A percentile compares a stretch with the other conserved stretches of the same genome.
phyloP scores from a whole-genome alignment of 2,797 vertebrate genomes.

The Simalia tracyae region DNA sequence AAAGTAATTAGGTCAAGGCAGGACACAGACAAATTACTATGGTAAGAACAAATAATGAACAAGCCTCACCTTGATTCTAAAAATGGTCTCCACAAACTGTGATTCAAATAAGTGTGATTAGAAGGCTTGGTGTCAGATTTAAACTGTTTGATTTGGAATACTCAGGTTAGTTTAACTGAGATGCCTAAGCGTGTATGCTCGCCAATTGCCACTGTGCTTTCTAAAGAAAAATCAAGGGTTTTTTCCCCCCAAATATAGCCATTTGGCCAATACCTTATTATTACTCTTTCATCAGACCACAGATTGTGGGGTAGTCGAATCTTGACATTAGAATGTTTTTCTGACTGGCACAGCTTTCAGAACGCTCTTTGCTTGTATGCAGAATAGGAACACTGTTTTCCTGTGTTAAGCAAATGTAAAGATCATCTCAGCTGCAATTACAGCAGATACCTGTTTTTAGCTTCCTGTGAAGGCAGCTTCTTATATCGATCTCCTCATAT shows the following conservation, averaged over 20 bases:
- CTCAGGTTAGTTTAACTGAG: neutral
- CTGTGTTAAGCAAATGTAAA: neutral
- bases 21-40: neutral
- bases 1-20: neutral
- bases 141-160: neutral
- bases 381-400: neutral
- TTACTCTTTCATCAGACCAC: neutral
- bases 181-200: neutral
- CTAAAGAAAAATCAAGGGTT: neutral
- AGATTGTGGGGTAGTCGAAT: neutral
- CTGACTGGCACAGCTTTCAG: neutral
- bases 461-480: neutral
- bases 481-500: neutral
- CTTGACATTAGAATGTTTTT: neutral
- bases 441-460: neutral
- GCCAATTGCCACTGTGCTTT: neutral
- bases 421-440: neutral
- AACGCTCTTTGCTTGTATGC: neutral
- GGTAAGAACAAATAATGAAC: neutral
- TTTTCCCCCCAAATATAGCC: neutral
- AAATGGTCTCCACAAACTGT: neutral
- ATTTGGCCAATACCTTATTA: neutral
- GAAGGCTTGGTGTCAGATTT: neutral
- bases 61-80: neutral
- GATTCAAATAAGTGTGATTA: neutral